Conservation (phyloP, 2,888 invertebrate genomes). For the Drosophila sordidula region DNA sequence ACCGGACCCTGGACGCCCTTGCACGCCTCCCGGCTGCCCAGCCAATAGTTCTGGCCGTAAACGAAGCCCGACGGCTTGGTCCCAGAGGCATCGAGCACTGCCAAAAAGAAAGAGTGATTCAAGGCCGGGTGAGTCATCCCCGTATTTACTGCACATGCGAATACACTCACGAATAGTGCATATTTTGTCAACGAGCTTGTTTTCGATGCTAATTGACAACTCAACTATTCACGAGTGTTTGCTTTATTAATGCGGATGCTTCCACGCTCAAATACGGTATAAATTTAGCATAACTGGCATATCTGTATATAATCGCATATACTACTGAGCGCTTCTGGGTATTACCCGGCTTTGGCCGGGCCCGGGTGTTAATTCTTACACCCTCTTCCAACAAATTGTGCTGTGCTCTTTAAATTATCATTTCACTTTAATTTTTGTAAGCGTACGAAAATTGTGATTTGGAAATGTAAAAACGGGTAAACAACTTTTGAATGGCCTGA, state of each 20-base stretch:
- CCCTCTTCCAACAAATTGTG: too few relatives aligned
- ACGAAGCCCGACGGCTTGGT: conserved; percentile 86
- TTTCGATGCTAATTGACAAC: conserved; percentile 36
- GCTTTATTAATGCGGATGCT: conserved; percentile 25
- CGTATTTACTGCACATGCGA: not conserved
- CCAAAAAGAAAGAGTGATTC: not conserved
- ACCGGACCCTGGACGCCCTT: conserved; percentile 83
- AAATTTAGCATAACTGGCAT: conserved; percentile 1
- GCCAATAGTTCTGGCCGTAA: conserved; percentile 88
- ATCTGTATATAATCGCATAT: not conserved
- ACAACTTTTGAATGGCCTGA: too few relatives aligned
- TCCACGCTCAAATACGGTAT: not conserved
- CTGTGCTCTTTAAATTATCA: not conserved
- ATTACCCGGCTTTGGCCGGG: not conserved
- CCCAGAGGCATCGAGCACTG: conserved; percentile 87
- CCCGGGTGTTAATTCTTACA: not conserved
- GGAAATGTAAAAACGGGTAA: too few relatives aligned
- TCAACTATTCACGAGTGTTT: conserved; percentile 23
- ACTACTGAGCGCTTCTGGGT: not conserved
- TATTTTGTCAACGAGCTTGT: conserved; percentile 28
- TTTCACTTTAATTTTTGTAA: not conserved
- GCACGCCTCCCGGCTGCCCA: conserved; percentile 86
- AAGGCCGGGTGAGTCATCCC: not conserved
- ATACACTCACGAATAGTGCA: conserved; percentile 3
- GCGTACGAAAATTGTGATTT: too few relatives aligned